A percentile compares a stretch with the other conserved stretches of the same genome.
These are phyloP conservation scores for Galaxea fascicularis DNA, from an alignment of 92 coral and sea anemone genomes.

Conservation along the genomic window DNA sequence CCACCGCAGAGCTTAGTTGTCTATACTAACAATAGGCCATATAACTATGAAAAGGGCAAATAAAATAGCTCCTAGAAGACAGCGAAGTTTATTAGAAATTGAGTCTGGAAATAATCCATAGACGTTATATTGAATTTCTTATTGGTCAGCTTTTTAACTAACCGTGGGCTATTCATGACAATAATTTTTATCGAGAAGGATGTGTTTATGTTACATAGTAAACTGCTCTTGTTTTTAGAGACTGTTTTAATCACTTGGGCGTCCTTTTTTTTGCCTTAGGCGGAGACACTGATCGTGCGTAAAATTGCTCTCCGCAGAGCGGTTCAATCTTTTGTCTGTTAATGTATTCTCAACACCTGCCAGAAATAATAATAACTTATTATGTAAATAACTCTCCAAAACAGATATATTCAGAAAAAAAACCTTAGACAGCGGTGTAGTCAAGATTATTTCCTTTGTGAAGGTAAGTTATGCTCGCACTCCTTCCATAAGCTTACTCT, in stretches of 20 bases:
- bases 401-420: slow-evolving; percentile 7
- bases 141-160: no score
- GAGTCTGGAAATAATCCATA: no score
- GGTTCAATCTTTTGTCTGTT: no score
- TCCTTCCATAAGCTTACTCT: neutral
- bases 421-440: neutral
- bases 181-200: no score
- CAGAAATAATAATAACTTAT: neutral
- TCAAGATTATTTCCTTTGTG: neutral
- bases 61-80: no score
- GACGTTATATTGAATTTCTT: no score
- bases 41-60: no score
- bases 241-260: neutral
- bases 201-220: neutral
- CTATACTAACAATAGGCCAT: no score
- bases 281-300: neutral
- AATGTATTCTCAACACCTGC: slow-evolving; percentile 11
- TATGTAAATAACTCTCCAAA: slow-evolving; percentile 22
- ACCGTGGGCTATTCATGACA: no score
- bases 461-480: neutral
- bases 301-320: neutral
- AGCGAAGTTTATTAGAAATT: no score
- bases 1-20: no score
- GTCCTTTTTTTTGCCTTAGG: neutral
- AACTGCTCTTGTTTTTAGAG: neutral